Conservation (phyloP, 2,113 vertebrate genomes). For the Corvus moneduloides region DNA sequence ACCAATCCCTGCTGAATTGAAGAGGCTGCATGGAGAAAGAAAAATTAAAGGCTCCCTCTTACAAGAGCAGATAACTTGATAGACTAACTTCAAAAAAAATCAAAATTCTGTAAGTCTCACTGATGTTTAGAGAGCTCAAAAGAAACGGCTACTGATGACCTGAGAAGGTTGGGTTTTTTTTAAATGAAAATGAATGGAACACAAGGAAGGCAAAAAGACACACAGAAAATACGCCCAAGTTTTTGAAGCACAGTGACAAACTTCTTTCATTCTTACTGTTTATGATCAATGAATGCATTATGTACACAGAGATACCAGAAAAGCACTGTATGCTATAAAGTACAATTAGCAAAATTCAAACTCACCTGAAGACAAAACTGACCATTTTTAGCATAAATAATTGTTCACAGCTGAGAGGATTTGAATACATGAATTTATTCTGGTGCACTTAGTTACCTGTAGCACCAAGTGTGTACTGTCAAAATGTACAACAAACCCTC, state of each 20-base stretch:
- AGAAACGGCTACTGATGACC: not conserved
- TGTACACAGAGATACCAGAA: not conserved
- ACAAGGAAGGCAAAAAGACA: not conserved
- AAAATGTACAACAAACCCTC: not conserved
- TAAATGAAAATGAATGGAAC: not conserved
- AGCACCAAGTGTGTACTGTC: not conserved
- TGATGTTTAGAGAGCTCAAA: not conserved
- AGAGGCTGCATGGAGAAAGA: not conserved
- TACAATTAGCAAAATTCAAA: not conserved
- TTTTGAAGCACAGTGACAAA: not conserved
- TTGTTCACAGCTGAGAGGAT: not conserved
- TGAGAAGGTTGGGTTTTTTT: not conserved
- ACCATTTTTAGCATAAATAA: not conserved
- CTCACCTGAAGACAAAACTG: not conserved
- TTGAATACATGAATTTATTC: not conserved
- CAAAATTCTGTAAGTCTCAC: not conserved
- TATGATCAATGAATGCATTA: not conserved
- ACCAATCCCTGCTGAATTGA: not conserved
- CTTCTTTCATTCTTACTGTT: not conserved
- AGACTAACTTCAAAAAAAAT: not conserved
- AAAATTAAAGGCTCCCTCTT: not conserved
- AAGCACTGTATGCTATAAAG: not conserved
- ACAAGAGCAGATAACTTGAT: not conserved
- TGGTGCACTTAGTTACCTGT: not conserved
- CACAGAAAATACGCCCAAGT: fast-evolving